phyloP scores from a whole-genome alignment of 2,113 vertebrate genomes.

The Lonchura striata region DNA sequence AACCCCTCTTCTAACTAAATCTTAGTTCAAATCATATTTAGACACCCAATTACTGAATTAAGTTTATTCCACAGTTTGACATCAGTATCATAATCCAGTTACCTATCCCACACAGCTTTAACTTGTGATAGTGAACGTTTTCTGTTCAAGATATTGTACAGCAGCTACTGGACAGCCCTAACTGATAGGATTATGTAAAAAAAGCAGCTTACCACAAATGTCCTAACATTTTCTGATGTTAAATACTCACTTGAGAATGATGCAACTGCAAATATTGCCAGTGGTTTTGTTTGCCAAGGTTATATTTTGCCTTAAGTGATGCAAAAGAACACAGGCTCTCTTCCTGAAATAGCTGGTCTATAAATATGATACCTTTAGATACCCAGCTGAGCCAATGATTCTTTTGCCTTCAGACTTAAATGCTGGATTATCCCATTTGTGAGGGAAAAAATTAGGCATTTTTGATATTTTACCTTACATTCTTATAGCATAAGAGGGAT shows the following conservation, averaged over 20 bases:
- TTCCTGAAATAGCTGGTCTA: constrained; percentile 65
- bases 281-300: constrained; percentile 73
- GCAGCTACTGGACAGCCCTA: constrained; percentile 61
- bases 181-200: constrained; percentile 71
- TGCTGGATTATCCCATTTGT: constrained; percentile 3
- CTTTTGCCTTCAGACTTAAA: constrained; percentile 31
- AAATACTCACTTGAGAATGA: constrained; percentile 66
- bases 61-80: constrained; percentile 65
- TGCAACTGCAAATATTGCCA: constrained; percentile 65
- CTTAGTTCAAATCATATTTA: constrained; percentile 46
- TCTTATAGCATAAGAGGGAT: background rate
- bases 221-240: constrained; percentile 34
- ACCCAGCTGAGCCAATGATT: constrained; percentile 35
- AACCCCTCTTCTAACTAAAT: background rate
- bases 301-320: constrained; percentile 71
- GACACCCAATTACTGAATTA: constrained; percentile 54
- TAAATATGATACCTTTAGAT: constrained; percentile 63
- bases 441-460: background rate
- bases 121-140: constrained; percentile 65
- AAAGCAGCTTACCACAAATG: constrained; percentile 56
- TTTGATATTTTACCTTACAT: background rate
- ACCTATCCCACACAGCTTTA: constrained; percentile 60
- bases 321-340: constrained; percentile 59
- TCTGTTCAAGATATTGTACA: constrained; percentile 20
- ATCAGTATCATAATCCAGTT: constrained; percentile 71